phyloP scores from a whole-genome alignment of 2,888 invertebrate species.

The Fissipunctia ypsillon region DNA sequence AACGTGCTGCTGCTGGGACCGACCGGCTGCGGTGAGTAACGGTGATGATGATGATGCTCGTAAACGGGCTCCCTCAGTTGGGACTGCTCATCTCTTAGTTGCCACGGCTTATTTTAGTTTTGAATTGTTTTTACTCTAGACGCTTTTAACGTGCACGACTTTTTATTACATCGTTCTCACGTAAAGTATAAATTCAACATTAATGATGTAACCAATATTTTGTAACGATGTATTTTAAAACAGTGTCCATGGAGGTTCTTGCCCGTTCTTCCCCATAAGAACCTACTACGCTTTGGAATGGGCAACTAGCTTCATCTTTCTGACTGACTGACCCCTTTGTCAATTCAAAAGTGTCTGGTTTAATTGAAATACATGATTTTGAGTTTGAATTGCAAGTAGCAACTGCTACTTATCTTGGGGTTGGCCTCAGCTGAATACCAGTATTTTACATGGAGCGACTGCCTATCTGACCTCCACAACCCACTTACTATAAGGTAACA shows the following conservation, averaged over 20 bases:
- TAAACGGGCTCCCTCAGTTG: neutral
- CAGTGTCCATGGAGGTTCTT: neutral
- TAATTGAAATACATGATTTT: neutral
- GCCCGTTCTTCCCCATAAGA: neutral
- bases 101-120: no score
- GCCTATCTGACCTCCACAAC: neutral
- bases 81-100: neutral
- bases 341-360: neutral
- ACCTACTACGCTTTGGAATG: neutral
- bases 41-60: no score
- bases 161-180: neutral
- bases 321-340: neutral
- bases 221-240: neutral
- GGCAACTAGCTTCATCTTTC: neutral
- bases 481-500: no score
- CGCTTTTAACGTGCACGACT: no score
- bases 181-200: neutral
- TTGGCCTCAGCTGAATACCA: no score
- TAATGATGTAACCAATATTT: neutral
- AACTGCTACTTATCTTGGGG: neutral
- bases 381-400: neutral
- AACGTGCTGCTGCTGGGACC: constrained; percentile 99
- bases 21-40: constrained; percentile 96
- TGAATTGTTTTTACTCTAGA: no score
- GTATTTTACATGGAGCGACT: neutral